These are phyloP conservation scores for Pocota personata DNA, from an alignment of 2,888 invertebrate genomes.

Conservation along the genomic window DNA sequence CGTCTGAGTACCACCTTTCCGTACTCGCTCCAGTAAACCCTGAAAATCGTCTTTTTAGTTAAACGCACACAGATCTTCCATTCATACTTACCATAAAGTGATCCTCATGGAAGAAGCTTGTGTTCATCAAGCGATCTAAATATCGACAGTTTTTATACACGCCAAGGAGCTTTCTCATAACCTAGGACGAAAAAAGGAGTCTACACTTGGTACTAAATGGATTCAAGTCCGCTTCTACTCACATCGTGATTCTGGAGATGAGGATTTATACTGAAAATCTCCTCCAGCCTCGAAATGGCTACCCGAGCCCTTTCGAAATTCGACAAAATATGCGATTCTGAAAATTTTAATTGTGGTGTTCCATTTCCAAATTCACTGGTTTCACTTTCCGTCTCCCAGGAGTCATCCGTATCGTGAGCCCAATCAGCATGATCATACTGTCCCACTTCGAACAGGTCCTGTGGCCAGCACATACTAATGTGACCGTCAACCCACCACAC, in stretches of 20 bases:
- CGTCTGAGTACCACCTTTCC: conserved; percentile 87
- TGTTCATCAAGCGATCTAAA: conserved; percentile 92
- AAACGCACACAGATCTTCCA: not conserved
- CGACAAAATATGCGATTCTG: conserved; percentile 87
- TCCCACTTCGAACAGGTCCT: conserved; percentile 92
- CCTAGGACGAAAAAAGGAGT: conserved; percentile 79
- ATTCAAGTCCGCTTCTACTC: conserved; percentile 58
- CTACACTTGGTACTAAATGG: not conserved
- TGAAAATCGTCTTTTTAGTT: conserved; percentile 77
- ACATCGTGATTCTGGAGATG: conserved; percentile 89
- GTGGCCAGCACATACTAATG: conserved; percentile 95
- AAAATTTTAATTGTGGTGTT: conserved; percentile 78
- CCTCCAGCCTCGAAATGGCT: conserved; percentile 89
- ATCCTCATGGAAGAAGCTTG: conserved; percentile 92
- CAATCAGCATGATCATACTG: conserved; percentile 89
- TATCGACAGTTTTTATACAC: conserved; percentile 94
- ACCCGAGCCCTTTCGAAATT: conserved; percentile 90
- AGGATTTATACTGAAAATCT: conserved; percentile 91
- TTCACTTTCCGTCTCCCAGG: conserved; percentile 93
- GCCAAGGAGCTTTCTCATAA: conserved; percentile 90
- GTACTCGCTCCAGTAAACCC: conserved; percentile 89
- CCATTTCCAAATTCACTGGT: conserved; percentile 80
- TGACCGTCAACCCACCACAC: conserved; percentile 97
- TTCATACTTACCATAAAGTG: conserved; percentile 87
- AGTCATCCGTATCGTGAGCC: conserved; percentile 87